These are phyloP conservation scores for Pseudachorutes palmiensis DNA, from an alignment of 1,140 invertebrate species.

Conservation along the genomic window DNA sequence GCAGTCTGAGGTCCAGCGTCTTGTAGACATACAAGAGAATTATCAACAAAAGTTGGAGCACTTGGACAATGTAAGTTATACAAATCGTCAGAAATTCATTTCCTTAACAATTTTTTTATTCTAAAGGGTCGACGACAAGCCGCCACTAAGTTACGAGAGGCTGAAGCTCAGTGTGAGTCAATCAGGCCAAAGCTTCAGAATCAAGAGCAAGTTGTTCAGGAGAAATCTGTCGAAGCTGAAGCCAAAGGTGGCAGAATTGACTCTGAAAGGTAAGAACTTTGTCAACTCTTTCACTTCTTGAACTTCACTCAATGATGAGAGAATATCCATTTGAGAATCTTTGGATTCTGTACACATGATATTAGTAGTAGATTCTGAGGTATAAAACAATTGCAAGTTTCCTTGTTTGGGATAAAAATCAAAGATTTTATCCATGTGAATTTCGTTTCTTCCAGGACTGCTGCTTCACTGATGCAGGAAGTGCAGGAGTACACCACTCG, in stretches of 20 bases:
- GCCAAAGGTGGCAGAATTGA: not conserved
- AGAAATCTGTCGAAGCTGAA: conserved; percentile 10
- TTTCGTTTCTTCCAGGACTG: not conserved
- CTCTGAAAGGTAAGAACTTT: not conserved
- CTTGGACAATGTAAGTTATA: conserved; percentile 1
- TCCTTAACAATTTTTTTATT: not conserved
- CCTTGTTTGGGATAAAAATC: no score
- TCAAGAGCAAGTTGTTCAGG: not conserved
- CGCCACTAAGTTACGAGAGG: not conserved
- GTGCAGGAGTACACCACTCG: not conserved
- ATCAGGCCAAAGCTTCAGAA: not conserved
- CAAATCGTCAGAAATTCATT: no score
- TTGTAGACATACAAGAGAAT: not conserved
- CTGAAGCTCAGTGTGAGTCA: not conserved
- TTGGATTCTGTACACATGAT: not conserved
- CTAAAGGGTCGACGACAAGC: not conserved
- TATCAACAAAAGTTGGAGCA: not conserved
- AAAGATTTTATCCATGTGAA: not conserved
- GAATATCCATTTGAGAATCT: not conserved
- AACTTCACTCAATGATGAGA: not conserved
- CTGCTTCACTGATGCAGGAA: not conserved
- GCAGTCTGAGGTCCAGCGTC: not conserved
- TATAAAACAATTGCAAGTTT: not conserved
- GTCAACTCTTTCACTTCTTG: not conserved
- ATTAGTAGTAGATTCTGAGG: conserved; percentile 11